Conservation (phyloP, 2,888 invertebrate species). For the Nephrotoma appendiculata region DNA sequence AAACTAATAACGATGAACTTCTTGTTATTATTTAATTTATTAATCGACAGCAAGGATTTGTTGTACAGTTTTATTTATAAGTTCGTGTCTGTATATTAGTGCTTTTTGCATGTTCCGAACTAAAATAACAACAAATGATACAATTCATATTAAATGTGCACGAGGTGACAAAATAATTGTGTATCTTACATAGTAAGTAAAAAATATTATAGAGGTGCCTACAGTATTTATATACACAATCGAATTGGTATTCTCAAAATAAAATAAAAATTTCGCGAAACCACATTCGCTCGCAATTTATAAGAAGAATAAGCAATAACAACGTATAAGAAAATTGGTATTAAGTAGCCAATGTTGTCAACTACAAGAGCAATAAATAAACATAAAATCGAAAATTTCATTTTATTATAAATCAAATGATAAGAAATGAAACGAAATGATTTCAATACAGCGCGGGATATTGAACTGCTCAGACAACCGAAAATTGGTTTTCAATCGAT, state of each 20-base stretch:
- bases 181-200: neutral
- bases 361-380: neutral
- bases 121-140: neutral
- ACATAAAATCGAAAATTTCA: neutral
- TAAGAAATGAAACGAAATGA: neutral
- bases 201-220: neutral
- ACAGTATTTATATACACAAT: neutral
- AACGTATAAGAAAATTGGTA: neutral
- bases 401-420: neutral
- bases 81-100: neutral
- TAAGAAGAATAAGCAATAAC: neutral
- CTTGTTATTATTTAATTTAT: neutral
- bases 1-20: neutral
- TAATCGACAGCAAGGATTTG: neutral
- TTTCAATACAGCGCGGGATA: neutral
- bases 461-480: neutral
- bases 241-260: neutral
- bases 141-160: neutral
- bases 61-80: neutral
- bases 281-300: neutral
- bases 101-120: neutral
- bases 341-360: neutral
- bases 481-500: neutral
- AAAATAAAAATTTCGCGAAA: neutral
- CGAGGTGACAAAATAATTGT: neutral